Conservation (phyloP, 35 echinoderm and acorn worm species). For the Amphiura filiformis region DNA sequence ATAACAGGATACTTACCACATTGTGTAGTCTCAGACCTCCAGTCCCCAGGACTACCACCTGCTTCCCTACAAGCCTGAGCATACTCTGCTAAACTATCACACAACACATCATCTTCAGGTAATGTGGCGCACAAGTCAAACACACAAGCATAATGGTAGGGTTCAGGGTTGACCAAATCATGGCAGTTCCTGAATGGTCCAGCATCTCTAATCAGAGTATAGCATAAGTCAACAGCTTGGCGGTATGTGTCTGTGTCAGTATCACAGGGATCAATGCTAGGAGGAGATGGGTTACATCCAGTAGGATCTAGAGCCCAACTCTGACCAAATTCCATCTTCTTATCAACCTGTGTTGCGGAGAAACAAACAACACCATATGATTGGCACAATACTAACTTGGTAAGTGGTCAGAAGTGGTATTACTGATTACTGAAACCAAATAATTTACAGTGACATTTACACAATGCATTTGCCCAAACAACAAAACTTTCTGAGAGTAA, state of each 20-base stretch:
- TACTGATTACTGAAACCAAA: no score
- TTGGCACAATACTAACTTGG: no score
- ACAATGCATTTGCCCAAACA: no score
- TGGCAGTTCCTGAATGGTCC: slow-evolving; percentile 62
- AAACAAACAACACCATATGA: no score
- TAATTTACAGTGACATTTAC: no score
- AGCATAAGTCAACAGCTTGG: slow-evolving; percentile 53
- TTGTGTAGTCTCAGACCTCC: no score
- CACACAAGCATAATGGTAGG: slow-evolving; percentile 53
- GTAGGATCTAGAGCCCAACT: slow-evolving; percentile 49
- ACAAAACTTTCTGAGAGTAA: no score
- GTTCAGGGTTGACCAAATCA: slow-evolving; percentile 42
- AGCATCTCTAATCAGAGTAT: slow-evolving; percentile 29
- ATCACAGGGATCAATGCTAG: not conserved
- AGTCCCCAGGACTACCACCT: no score
- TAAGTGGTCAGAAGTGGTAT: no score
- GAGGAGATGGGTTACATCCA: slow-evolving; percentile 18
- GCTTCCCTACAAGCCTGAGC: no score
- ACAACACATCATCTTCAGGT: no score
- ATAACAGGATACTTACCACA: not conserved
- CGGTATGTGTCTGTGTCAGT: not conserved
- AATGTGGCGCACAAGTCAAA: slow-evolving; percentile 74
- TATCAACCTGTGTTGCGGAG: not conserved
- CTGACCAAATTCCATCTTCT: slow-evolving; percentile 56
- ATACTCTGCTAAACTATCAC: no score